Evolutionary conservation across 1,140 invertebrate genomes (phyloP).

Genomic region (Phortica variegata): DNA sequence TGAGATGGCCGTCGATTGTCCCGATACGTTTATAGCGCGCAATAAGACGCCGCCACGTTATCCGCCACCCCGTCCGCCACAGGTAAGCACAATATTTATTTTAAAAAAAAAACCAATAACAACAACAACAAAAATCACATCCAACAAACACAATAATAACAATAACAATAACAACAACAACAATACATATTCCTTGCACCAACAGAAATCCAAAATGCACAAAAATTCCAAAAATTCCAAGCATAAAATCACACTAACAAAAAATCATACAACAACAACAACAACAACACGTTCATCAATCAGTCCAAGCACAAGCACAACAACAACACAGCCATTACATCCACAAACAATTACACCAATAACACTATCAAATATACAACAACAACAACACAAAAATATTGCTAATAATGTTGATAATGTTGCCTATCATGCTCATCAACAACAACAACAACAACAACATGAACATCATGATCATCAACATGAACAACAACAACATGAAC

Average conservation of each 20-base stretch:
- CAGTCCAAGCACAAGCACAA: slow-evolving; percentile 20
- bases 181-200: slow-evolving; percentile 35
- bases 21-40: slow-evolving; percentile 88
- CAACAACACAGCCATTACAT: slow-evolving; percentile 25
- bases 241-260: slow-evolving; percentile 41
- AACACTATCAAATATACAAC: slow-evolving; percentile 12
- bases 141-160: slow-evolving; percentile 5
- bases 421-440: slow-evolving; percentile 55
- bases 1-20: slow-evolving; percentile 98
- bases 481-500: slow-evolving; percentile 22
- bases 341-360: slow-evolving; percentile 20
- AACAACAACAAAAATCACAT: slow-evolving; percentile 1
- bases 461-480: slow-evolving; percentile 16
- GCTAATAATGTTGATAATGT: slow-evolving; percentile 47
- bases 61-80: slow-evolving; percentile 71
- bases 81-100: slow-evolving; percentile 34
- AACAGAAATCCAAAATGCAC: slow-evolving; percentile 9
- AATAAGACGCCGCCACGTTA: slow-evolving; percentile 91
- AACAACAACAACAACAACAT: slow-evolving; percentile 46
- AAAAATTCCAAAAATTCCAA: slow-evolving; percentile 49
- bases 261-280: slow-evolving; percentile 31
- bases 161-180: slow-evolving; percentile 5
- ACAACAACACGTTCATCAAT: slow-evolving; percentile 20
- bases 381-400: slow-evolving; percentile 34
- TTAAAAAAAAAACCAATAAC: slow-evolving; percentile 7